These are phyloP conservation scores for Nephrotoma appendiculata DNA, from an alignment of 2,888 invertebrate species.

Conservation along the genomic window DNA sequence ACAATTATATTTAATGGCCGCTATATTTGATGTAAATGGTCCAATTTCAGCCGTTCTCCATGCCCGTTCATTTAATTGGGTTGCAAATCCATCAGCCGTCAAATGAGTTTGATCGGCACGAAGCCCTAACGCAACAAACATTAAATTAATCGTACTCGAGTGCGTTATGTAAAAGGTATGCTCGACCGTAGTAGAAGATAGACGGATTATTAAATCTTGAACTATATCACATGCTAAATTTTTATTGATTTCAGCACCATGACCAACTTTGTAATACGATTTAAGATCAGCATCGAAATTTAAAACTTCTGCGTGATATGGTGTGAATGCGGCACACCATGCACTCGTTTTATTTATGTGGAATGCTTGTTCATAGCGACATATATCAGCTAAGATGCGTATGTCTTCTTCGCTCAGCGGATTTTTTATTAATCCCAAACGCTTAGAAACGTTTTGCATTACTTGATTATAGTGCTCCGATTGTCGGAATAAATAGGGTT, in stretches of 20 bases:
- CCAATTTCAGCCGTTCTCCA: slow-evolving; percentile 48
- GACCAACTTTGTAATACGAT: slow-evolving; percentile 53
- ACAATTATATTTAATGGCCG: slow-evolving; percentile 50
- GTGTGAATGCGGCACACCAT: slow-evolving; percentile 58
- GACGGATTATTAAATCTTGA: slow-evolving; percentile 49
- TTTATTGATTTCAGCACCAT: slow-evolving; percentile 45
- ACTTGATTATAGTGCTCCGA: slow-evolving; percentile 28
- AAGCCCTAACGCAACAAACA: slow-evolving; percentile 42
- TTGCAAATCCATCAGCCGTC: slow-evolving; percentile 43
- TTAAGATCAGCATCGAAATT: slow-evolving; percentile 58
- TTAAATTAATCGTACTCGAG: slow-evolving; percentile 38
- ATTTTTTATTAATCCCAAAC: slow-evolving; percentile 29
- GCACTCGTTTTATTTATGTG: slow-evolving; percentile 41
- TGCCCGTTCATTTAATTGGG: slow-evolving; percentile 34
- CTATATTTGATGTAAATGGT: slow-evolving; percentile 52
- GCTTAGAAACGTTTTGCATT: slow-evolving; percentile 33
- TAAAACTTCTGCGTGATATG: slow-evolving; percentile 46
- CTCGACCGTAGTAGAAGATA: slow-evolving; percentile 38
- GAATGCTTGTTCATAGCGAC: slow-evolving; percentile 60
- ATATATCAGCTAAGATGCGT: slow-evolving; percentile 47
- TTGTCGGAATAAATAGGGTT: slow-evolving; percentile 21
- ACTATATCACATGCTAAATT: slow-evolving; percentile 50
- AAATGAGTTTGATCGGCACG: slow-evolving; percentile 41
- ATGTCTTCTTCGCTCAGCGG: neutral
- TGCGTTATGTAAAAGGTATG: slow-evolving; percentile 48